Evolutionary conservation across 2,797 vertebrate species (phyloP), one percentile per base, ranked within the genome.

Genomic region (Brachyrhaphis roseni): DNA sequence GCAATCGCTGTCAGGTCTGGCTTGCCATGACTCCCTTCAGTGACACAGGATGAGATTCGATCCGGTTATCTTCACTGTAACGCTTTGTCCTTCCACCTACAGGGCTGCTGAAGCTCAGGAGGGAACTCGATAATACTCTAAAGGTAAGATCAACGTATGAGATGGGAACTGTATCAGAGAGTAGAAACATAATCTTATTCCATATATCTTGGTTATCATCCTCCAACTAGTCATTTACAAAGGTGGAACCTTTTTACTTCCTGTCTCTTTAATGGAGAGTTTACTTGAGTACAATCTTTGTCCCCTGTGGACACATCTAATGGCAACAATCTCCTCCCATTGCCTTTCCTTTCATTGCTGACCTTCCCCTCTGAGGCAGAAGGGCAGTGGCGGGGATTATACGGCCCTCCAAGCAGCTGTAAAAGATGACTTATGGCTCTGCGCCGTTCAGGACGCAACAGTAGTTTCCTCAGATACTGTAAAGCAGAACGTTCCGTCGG

Each of bases 381-480:
- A 86, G 87, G 87, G 83, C 73, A 74, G 80, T 78, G 84, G 77
- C 76, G 2, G 79, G 82, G 86, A 89, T 90, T 88, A 87, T 87
- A 91, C 41, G 74, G 79, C 89, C 88, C 89, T 93, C 91, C 82
- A 84, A 86, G 86, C 86, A 83, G 89, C 90, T 80, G 87, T 93
- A 93, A 92, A 92, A 93, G 51, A 92, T 90, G 83, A 92, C 83
- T 86, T 88, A 90, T 76, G 75, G 78, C 77, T 66, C 76, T 55
- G 46, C 26, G 76, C 83, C 76, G 77, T 47, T 87, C 72, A 53
- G 82, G 84, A 90, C 88, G 88, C 87, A 89, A 89, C 86, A 82
- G 86, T 83, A 86, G 81, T 78, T 57, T 74, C 83, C 82, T 64
- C 53, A 3, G 43, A 79, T 62, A 70, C 70, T 15, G 46, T 55